A percentile compares a stretch with the other conserved stretches of the same genome.
Evolutionary conservation across 1,140 invertebrate genomes (phyloP).

Genomic region (Drosophila sturtevanti): DNA sequence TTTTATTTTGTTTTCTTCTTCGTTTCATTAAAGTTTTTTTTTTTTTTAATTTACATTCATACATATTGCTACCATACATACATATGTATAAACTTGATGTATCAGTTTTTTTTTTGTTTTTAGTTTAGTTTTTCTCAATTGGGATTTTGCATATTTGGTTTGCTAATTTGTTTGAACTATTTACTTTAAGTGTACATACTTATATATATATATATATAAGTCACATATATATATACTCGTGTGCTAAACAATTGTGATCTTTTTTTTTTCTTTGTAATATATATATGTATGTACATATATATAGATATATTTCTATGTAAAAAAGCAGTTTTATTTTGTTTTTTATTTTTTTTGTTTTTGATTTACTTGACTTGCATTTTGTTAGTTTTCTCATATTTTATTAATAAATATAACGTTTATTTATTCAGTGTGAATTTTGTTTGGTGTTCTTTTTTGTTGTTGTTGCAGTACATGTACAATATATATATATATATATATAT

Average conservation of each 20-base stretch:
- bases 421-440: constrained; percentile 80
- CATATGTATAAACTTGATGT: constrained; percentile 66
- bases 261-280: too few relatives aligned
- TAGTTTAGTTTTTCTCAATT: constrained; percentile 43
- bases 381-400: constrained; percentile 63
- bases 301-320: constrained; percentile 57
- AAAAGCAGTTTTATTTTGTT: constrained; percentile 70
- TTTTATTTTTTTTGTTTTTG: constrained; percentile 44
- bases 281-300: constrained; percentile 19
- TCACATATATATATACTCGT: constrained; percentile 33
- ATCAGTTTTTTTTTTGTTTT: constrained; percentile 50
- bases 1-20: constrained; percentile 40
- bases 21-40: constrained; percentile 44
- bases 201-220: constrained; percentile 27
- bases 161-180: constrained; percentile 81
- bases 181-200: constrained; percentile 61
- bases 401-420: constrained; percentile 76
- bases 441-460: background rate
- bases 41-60: constrained; percentile 75
- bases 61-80: constrained; percentile 62
- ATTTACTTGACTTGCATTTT: constrained; percentile 46
- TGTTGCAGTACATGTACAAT: constrained; percentile 9
- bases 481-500: background rate
- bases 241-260: background rate
- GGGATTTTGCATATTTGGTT: constrained; percentile 73